Percentiles rank a stretch among this genome's conserved stretches.
These are phyloP conservation scores for Meandrusa payeni DNA, from an alignment of 2,888 invertebrate species.

Conservation along the genomic window DNA sequence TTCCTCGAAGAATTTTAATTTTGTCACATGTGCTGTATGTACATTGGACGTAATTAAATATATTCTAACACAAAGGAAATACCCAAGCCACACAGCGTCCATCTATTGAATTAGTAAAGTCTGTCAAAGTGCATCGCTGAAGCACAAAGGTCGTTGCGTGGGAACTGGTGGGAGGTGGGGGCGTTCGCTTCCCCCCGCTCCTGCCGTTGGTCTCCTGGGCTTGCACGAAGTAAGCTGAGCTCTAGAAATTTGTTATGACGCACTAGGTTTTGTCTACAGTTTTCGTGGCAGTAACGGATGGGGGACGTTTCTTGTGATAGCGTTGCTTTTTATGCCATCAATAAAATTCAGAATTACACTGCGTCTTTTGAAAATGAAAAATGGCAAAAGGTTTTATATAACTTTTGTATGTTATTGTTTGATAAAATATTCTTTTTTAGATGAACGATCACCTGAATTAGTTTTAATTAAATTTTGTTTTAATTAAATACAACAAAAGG, in stretches of 20 bases:
- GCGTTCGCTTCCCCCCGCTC: slow-evolving; percentile 37
- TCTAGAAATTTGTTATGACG: slow-evolving; percentile 79
- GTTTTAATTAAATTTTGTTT: too few relatives aligned
- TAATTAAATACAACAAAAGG: too few relatives aligned
- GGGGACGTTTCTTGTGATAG: slow-evolving; percentile 10
- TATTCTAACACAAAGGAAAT: slow-evolving; percentile 55
- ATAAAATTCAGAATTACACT: slow-evolving; percentile 5
- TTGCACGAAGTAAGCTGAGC: slow-evolving; percentile 67
- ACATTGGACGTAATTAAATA: slow-evolving; percentile 22
- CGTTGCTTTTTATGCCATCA: neutral
- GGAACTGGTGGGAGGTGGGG: slow-evolving; percentile 55
- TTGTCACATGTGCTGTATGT: slow-evolving; percentile 15
- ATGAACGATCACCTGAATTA: too few relatives aligned
- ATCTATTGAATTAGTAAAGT: slow-evolving; percentile 80
- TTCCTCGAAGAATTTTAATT: slow-evolving; percentile 19
- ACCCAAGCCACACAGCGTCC: slow-evolving; percentile 59
- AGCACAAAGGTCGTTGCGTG: slow-evolving; percentile 81
- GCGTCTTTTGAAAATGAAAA: neutral
- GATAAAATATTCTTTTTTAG: too few relatives aligned
- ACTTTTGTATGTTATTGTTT: too few relatives aligned
- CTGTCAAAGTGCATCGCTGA: slow-evolving; percentile 78
- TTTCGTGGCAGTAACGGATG: slow-evolving; percentile 41
- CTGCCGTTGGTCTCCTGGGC: slow-evolving; percentile 51
- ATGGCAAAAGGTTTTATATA: neutral
- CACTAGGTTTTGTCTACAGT: slow-evolving; percentile 64